Base-by-base conservation (phyloP, 2,888 invertebrate genomes). In the Siphonodentalium dalli region DNA sequence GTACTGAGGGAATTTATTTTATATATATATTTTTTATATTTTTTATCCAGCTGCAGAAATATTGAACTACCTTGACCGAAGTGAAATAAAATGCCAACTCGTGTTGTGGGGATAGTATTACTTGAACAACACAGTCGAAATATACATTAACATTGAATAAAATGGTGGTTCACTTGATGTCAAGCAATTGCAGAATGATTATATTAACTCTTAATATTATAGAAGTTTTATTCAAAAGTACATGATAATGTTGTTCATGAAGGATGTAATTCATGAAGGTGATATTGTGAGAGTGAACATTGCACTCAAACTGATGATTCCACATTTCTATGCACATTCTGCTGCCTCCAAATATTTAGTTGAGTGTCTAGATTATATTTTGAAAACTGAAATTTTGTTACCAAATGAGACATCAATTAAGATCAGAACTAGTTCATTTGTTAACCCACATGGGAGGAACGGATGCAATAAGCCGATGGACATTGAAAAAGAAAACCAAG, bases 321-420 rank as follows among this genome's bases (percentile, higher is more conserved):
- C 40, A 39, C 31, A 40, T 13, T 39, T 48, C 13, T 37, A 37
- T 26, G 23, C 29, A 13, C 39, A 48, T 24, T 33, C 44, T 20
- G 13, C 13, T 6, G 6, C 34, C 13, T 44, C 44, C 6, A 34
- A 44, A n/a, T 44, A 44, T 44, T n/a, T 44, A 21, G 2, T 15
- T 4, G 47, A 47, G 24, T 47, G 47, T n/a, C 37, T 47, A 38
- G 39, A 47, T 38, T 47, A 24, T 21, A 47, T 47, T 37, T 27
- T 47, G 5, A 47, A 47, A 15, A 47, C 38, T 18, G 47, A 39
- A 21, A 8, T 47, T 15, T 8, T 15, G 11, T n/a, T 47, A 18
- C 21, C 47, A 13, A 20, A 21, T 13, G 1, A 38, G 9, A 18
- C 13, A 13, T 6, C 47, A 28, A 18, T 47, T 26, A 37, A 27